A percentile compares a stretch with the other conserved stretches of the same genome.
Conservation (phyloP, 2,797 vertebrate species). For the Sebastiscus tertius region DNA sequence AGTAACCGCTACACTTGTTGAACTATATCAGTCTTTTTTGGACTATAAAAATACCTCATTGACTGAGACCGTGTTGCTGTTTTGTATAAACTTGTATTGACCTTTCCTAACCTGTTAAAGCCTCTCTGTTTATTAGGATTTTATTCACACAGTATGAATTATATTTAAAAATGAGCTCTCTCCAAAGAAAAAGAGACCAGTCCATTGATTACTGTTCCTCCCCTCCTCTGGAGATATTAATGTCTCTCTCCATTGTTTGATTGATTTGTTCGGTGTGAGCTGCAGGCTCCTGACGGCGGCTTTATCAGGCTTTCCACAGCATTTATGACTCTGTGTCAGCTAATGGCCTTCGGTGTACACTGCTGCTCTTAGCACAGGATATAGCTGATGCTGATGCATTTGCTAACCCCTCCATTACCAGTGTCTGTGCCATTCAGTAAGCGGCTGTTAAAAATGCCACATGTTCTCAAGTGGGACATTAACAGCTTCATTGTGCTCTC, state of each 20-base stretch:
- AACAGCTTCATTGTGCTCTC: slow-evolving; percentile 44
- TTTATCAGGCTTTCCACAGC: slow-evolving; percentile 77
- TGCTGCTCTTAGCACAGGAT: slow-evolving; percentile 79
- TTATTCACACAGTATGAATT: not conserved
- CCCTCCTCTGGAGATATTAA: slow-evolving; percentile 55
- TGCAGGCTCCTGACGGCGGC: slow-evolving; percentile 51
- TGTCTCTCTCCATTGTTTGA: slow-evolving; percentile 63
- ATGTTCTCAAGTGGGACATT: slow-evolving; percentile 61
- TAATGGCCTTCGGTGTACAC: slow-evolving; percentile 69
- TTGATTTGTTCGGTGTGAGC: slow-evolving; percentile 73
- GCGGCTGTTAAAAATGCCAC: slow-evolving; percentile 71
- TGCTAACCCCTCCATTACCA: slow-evolving; percentile 72
- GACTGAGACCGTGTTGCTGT: not conserved
- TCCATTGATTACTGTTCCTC: slow-evolving; percentile 54
- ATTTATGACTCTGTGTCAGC: slow-evolving; percentile 75
- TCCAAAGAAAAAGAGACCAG: not conserved
- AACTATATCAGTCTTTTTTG: not conserved
- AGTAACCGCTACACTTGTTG: not conserved
- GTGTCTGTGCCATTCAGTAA: slow-evolving; percentile 42
- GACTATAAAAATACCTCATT: not conserved
- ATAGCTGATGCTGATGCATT: slow-evolving; percentile 72
- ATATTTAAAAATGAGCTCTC: slow-evolving; percentile 20
- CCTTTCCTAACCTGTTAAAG: not conserved
- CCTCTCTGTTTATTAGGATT: not conserved
- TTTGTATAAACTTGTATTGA: not conserved